Evolutionary conservation across 2,113 vertebrate species (phyloP).

Genomic region (Cochlearius cochlearius): DNA sequence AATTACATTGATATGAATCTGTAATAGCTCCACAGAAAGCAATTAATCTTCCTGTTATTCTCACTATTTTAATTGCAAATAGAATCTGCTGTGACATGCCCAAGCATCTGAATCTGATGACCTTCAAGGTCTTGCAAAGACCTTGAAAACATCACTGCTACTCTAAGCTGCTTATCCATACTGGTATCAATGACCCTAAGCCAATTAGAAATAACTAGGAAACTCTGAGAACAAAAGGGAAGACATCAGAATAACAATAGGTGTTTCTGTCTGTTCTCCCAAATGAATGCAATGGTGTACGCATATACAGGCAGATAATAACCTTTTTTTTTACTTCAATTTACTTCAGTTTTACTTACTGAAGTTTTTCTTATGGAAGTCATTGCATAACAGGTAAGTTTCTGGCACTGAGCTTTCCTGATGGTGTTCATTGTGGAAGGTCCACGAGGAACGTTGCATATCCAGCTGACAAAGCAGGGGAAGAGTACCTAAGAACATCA

Average conservation of each 20-base stretch:
- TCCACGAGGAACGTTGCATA: not conserved
- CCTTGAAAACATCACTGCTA: not conserved
- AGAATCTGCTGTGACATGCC: not conserved
- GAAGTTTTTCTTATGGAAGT: not conserved
- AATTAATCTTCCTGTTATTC: slow-evolving; percentile 52
- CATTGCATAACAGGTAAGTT: not conserved
- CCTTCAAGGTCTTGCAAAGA: not conserved
- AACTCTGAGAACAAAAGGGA: not conserved
- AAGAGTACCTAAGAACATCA: not conserved
- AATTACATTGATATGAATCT: slow-evolving; percentile 43
- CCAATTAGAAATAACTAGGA: not conserved
- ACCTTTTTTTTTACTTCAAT: not conserved
- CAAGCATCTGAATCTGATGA: not conserved
- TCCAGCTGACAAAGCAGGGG: not conserved
- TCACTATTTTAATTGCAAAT: slow-evolving; percentile 17
- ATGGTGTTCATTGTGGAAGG: not conserved
- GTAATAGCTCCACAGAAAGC: slow-evolving; percentile 6
- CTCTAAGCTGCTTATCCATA: not conserved
- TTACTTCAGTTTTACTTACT: not conserved
- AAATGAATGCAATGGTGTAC: not conserved
- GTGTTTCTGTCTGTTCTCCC: not conserved
- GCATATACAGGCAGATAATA: not conserved
- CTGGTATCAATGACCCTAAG: not conserved
- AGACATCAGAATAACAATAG: not conserved
- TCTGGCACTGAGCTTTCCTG: not conserved